A percentile compares a stretch with the other conserved stretches of the same genome.
Evolutionary conservation across 37 sponge, comb jelly and placozoan genomes (phyloP).

Genomic region (Agelas oroides): DNA sequence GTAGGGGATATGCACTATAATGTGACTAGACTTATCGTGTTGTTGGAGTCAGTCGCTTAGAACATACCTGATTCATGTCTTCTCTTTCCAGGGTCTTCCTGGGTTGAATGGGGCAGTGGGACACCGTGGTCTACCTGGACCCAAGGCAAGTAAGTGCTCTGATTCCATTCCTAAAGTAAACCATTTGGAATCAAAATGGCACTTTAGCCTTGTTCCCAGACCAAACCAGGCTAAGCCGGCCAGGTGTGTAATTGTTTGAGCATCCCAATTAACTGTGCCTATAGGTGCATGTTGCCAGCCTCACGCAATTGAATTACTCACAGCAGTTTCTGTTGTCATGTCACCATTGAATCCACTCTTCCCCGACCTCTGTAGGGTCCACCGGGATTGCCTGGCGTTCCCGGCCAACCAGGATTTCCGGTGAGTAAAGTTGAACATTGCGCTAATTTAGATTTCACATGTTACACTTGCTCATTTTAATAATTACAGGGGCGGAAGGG

Average conservation of each 20-base stretch:
- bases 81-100: conserved; percentile 11
- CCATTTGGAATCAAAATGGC: too few relatives aligned
- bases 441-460: too few relatives aligned
- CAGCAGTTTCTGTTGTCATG: not conserved
- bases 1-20: too few relatives aligned
- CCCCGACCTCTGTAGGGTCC: conserved; percentile 26
- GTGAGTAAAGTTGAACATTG: conserved; percentile 16
- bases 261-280: not conserved
- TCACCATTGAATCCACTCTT: not conserved
- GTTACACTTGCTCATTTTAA: too few relatives aligned
- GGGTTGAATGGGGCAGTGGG: conserved; percentile 49
- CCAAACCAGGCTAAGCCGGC: too few relatives aligned
- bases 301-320: not conserved
- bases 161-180: too few relatives aligned
- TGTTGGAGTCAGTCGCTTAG: too few relatives aligned
- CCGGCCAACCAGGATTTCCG: conserved; percentile 29
- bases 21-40: too few relatives aligned
- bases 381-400: conserved; percentile 31
- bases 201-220: not conserved
- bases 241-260: not conserved
- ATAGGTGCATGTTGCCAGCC: too few relatives aligned
- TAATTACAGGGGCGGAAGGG: conserved; percentile 50
- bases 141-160: conserved; percentile 81
- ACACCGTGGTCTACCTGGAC: conserved; percentile 56
- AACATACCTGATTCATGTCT: too few relatives aligned